A percentile compares a stretch with the other conserved stretches of the same genome.
These are phyloP conservation scores for Lamellibrachia satsuma DNA, from an alignment of 2,888 invertebrate species.

Conservation along the genomic window DNA sequence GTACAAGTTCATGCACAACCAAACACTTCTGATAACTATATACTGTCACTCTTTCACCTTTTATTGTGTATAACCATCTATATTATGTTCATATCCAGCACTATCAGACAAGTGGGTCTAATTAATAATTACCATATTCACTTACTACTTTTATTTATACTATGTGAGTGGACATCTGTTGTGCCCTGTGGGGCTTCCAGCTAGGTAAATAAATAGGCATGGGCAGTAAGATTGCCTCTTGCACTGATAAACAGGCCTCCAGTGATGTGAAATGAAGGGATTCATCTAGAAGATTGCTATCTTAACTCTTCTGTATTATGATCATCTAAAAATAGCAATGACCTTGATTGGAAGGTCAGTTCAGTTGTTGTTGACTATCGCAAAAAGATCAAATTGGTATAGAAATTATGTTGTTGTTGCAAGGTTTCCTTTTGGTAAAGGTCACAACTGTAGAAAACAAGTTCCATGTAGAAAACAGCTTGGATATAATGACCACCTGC, in stretches of 20 bases:
- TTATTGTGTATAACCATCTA: background rate
- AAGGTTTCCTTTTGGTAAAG: background rate
- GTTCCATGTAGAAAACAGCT: background rate
- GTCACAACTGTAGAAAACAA: background rate
- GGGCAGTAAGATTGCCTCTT: background rate
- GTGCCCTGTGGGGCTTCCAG: background rate
- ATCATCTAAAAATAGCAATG: conserved; percentile 4
- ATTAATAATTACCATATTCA: conserved; percentile 3
- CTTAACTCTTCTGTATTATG: background rate
- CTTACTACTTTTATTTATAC: background rate
- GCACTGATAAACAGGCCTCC: background rate
- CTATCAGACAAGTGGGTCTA: background rate
- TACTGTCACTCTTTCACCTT: too few species aligned
- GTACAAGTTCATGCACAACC: too few species aligned
- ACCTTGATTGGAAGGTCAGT: background rate
- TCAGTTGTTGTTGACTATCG: background rate
- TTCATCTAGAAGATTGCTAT: background rate
- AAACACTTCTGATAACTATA: too few species aligned
- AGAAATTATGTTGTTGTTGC: background rate
- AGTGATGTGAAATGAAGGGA: background rate
- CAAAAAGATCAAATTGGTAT: background rate
- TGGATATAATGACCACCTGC: background rate
- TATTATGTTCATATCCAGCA: background rate
- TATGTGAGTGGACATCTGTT: background rate
- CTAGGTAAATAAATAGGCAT: background rate